A percentile compares a stretch with the other conserved stretches of the same genome.
These are phyloP conservation scores for Euglossa dilemma DNA, from an alignment of 1,140 invertebrate genomes.

Conservation along the genomic window DNA sequence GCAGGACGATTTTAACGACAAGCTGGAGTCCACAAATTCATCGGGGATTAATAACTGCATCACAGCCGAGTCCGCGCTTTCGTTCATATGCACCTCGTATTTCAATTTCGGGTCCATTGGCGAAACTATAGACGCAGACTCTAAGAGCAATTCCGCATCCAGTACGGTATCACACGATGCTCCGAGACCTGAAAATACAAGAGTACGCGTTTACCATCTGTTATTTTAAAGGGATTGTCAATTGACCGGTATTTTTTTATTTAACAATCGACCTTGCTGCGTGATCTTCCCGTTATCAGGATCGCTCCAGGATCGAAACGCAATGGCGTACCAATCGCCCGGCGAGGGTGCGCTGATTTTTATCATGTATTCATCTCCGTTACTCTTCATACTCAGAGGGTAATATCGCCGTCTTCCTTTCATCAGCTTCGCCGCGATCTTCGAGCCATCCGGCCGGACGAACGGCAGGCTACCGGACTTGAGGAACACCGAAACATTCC, in stretches of 20 bases:
- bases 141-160: conserved; percentile 84
- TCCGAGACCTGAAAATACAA: conserved; percentile 78
- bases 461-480: conserved; percentile 90
- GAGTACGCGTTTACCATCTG: too few species aligned
- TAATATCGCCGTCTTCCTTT: conserved; percentile 79
- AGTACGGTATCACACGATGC: conserved; percentile 83
- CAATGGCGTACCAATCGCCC: conserved; percentile 91
- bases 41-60: conserved; percentile 73
- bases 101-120: conserved; percentile 67
- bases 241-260: not conserved
- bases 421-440: conserved; percentile 86
- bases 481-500: conserved; percentile 85
- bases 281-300: conserved; percentile 87
- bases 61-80: conserved; percentile 67
- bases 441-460: conserved; percentile 89
- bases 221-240: not conserved
- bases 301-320: conserved; percentile 89
- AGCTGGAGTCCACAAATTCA: conserved; percentile 46
- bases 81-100: conserved; percentile 64
- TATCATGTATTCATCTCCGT: conserved; percentile 82
- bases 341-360: conserved; percentile 86
- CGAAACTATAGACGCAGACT: conserved; percentile 72
- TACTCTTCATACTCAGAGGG: conserved; percentile 80
- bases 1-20: conserved; percentile 72
- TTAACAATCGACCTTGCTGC: conserved; percentile 85